Evolutionary conservation across 2,113 vertebrate species (phyloP).

Genomic region (Takifugu bimaculatus): DNA sequence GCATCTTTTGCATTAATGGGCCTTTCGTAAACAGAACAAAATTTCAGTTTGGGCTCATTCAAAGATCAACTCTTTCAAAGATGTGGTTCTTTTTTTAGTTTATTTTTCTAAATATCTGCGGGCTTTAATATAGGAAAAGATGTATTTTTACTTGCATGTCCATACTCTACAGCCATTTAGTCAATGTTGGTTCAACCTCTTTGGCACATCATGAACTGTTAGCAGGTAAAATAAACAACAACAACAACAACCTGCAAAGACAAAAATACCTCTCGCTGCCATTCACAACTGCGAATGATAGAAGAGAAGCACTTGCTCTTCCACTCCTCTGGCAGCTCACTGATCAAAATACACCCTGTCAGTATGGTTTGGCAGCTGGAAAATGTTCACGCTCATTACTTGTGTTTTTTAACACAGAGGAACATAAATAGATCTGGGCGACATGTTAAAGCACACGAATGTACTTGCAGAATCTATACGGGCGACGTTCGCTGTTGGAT

Average conservation of each 20-base stretch:
- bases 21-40: constrained; percentile 13
- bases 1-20: constrained; percentile 30
- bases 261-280: constrained; percentile 7
- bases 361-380: constrained; percentile 13
- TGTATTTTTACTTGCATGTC: constrained; percentile 1
- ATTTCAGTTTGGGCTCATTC: constrained; percentile 14
- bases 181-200: too few species aligned
- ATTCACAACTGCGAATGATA: not conserved
- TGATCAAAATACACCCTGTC: constrained; percentile 22
- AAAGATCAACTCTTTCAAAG: constrained; percentile 5
- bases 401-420: not conserved
- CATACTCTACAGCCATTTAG: not conserved
- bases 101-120: not conserved
- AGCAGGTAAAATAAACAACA: constrained; percentile 3
- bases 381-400: constrained; percentile 8
- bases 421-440: not conserved
- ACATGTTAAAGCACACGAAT: not conserved
- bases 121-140: not conserved
- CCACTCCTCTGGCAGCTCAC: not conserved
- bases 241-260: constrained; percentile 8
- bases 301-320: not conserved
- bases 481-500: not conserved
- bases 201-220: not conserved
- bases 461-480: not conserved
- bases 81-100: too few species aligned